These are phyloP conservation scores for Pygoscelis adeliae DNA, from an alignment of 2,113 vertebrate species.

Conservation along the genomic window DNA sequence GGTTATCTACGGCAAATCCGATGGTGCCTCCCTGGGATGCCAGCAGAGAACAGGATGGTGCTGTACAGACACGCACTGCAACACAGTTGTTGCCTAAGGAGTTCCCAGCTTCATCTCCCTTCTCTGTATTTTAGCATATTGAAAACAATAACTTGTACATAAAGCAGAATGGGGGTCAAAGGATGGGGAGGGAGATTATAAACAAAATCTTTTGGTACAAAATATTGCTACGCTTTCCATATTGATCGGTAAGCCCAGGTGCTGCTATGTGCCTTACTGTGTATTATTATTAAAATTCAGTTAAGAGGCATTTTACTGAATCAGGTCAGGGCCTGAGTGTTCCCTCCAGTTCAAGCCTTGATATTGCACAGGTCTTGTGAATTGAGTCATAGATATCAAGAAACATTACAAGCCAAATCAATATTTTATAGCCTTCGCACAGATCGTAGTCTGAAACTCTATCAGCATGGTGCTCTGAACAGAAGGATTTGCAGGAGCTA, in stretches of 20 bases:
- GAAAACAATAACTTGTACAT: not conserved
- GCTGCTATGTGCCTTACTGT: not conserved
- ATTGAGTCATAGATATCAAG: not conserved
- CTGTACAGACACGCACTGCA: not conserved
- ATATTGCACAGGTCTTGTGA: not conserved
- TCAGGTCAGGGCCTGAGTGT: not conserved
- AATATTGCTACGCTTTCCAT: not conserved
- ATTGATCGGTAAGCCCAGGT: not conserved
- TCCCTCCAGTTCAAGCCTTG: not conserved
- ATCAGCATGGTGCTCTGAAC: not conserved
- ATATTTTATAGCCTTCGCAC: conserved; percentile 20
- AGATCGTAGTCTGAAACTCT: not conserved
- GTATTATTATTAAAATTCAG: not conserved
- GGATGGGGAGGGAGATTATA: not conserved
- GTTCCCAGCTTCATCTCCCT: not conserved
- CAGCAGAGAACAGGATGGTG: accelerated
- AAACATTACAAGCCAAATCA: conserved; percentile 34
- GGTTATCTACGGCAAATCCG: accelerated
- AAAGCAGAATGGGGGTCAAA: not conserved
- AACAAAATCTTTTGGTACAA: not conserved
- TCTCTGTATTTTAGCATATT: not conserved
- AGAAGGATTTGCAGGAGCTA: not conserved
- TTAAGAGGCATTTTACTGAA: conserved; percentile 9
- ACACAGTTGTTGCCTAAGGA: not conserved
- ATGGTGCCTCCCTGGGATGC: not conserved